A percentile compares a stretch with the other conserved stretches of the same genome.
These are phyloP conservation scores for Phaonia tiefii DNA, from an alignment of 2,888 invertebrate species.

Conservation along the genomic window DNA sequence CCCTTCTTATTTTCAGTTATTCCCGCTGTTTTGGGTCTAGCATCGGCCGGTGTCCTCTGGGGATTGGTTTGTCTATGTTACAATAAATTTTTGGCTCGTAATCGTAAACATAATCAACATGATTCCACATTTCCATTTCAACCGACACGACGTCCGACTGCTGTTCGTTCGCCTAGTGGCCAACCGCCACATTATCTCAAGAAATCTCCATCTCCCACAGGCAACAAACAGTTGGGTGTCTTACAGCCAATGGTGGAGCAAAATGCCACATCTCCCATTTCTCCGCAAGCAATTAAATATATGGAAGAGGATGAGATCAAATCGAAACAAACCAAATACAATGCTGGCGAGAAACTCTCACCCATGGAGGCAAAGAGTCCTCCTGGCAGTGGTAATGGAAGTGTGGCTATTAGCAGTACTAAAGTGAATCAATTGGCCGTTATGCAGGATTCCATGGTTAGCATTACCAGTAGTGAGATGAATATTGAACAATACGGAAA, in stretches of 20 bases:
- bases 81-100: conserved; percentile 77
- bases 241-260: conserved; percentile 78
- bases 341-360: conserved; percentile 69
- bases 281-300: conserved; percentile 77
- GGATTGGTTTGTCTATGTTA: conserved; percentile 79
- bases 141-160: conserved; percentile 80
- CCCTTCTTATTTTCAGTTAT: conserved; percentile 73
- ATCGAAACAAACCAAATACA: conserved; percentile 71
- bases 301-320: conserved; percentile 79
- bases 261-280: conserved; percentile 76
- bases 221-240: conserved; percentile 79
- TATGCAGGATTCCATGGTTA: conserved; percentile 52
- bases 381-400: conserved; percentile 57
- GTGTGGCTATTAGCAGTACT: conserved; percentile 62
- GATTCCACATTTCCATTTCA: conserved; percentile 80
- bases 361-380: conserved; percentile 73
- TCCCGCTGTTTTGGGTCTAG: conserved; percentile 79
- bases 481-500: conserved; percentile 82
- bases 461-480: conserved; percentile 64
- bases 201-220: conserved; percentile 95
- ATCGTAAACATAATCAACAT: conserved; percentile 78
- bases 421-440: conserved; percentile 43
- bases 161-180: conserved; percentile 92
- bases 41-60: conserved; percentile 79
- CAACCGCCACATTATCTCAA: conserved; percentile 91